Base-by-base conservation (phyloP, 1,140 invertebrate species). In the Macrotrachela quadricornifera region DNA sequence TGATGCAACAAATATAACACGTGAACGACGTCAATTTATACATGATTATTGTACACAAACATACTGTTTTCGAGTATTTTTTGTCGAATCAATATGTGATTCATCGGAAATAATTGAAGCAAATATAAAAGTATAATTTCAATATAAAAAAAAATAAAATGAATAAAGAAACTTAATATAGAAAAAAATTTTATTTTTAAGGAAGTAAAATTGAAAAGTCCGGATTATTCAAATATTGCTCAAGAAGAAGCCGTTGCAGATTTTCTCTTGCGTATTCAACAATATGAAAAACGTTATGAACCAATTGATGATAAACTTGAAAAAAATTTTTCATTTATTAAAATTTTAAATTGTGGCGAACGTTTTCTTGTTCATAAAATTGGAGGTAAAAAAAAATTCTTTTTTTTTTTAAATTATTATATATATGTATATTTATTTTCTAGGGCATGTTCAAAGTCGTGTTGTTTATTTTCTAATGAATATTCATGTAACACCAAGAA, bases 401-500 rank as follows among this genome's bases (percentile, higher is more conserved):
- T 30, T 30, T 30, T 2, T 30, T 30, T 30, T 30, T 30, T 8
- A 30, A 30, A 30, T 4, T 2, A 30, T 30, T 8, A 30, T 4
- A 4, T 30, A 8, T 4, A 30, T 30, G 3, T 30, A 8, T 30
- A 30, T 30, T n/a, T 30, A 30, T 30, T 30, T 30, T 30, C 14
- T 58, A 70, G 74, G 92, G 6, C 92, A 97, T 65, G 85, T 99
- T 62, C 88, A 97, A 60, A 88, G 85, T 56, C 75, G 92, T 55
- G 94, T 97, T 61, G 90, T 95, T 4, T 97, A 97, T 69, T 97
- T 96, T 69, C 73, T 97, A n/a, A 99, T 99, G 94, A 99, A 99
- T 67, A 97, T 96, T 66, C 91, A 97, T 68, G 91, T 97, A 52
- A 80, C 87, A 46, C 91, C 91, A 9, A 76, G 92, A 57, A 95